Percentiles rank a stretch among this genome's conserved stretches.
These are phyloP conservation scores for Coelopa pilipes DNA, from an alignment of 2,888 invertebrate genomes.

Conservation along the genomic window DNA sequence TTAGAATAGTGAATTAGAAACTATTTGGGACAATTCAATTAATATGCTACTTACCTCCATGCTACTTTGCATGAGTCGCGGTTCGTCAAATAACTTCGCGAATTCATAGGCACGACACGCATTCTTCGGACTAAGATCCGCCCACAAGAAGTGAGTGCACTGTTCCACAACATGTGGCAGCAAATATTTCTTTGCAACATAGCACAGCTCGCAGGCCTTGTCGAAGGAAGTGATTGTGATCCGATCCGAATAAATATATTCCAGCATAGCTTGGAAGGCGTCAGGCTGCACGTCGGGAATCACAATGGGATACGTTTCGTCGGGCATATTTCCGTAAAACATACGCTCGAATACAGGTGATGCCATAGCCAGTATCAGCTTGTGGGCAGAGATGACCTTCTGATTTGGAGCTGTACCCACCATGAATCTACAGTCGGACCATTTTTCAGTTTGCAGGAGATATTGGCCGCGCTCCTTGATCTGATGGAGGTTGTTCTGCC, in stretches of 20 bases:
- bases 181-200: conserved; percentile 90
- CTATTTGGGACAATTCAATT: background rate
- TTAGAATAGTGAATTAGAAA: background rate
- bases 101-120: conserved; percentile 89
- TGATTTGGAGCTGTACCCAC: conserved; percentile 83
- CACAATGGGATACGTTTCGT: conserved; percentile 80
- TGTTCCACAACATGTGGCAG: conserved; percentile 83
- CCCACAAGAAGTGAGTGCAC: conserved; percentile 87
- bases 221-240: conserved; percentile 85
- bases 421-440: conserved; percentile 85
- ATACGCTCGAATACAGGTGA: conserved; percentile 90
- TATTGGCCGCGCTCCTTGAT: conserved; percentile 80
- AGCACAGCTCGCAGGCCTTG: conserved; percentile 87
- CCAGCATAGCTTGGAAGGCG: conserved; percentile 82
- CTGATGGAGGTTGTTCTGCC: conserved; percentile 80
- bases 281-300: conserved; percentile 88
- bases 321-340: conserved; percentile 87
- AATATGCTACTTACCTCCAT: conserved; percentile 71
- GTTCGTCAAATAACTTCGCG: conserved; percentile 85
- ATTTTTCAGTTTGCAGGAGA: conserved; percentile 81
- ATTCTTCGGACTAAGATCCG: conserved; percentile 74
- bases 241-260: conserved; percentile 86
- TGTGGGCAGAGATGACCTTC: conserved; percentile 80
- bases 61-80: conserved; percentile 82
- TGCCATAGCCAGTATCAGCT: conserved; percentile 84